phyloP scores from a whole-genome alignment of 2,797 vertebrate genomes.

The Muraenolepis orangiensis region DNA sequence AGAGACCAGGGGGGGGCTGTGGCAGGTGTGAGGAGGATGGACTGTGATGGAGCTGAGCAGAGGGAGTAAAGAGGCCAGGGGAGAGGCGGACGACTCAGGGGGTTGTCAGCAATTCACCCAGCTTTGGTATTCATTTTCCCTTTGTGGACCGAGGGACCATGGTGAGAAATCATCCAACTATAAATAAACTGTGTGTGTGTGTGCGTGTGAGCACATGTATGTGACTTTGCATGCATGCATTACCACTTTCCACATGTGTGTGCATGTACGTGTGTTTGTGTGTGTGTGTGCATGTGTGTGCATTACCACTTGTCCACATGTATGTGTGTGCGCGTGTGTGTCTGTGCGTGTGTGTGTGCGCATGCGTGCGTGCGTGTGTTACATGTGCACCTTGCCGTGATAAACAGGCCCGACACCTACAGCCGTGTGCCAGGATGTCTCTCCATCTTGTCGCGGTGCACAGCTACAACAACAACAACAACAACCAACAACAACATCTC shows the following conservation, averaged over 20 bases:
- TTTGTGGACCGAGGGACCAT: slow-evolving; percentile 49
- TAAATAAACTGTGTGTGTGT: slow-evolving; percentile 56
- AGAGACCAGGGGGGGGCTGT: slow-evolving; percentile 35
- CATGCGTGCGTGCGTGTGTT: slow-evolving; percentile 12
- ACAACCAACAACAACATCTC: too few relatives aligned
- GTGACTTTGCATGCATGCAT: too few relatives aligned
- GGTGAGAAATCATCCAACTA: slow-evolving; percentile 62
- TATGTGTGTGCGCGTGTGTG: slow-evolving; percentile 19
- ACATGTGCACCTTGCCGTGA: slow-evolving; percentile 19
- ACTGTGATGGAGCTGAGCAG: slow-evolving; percentile 48
- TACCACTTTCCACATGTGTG: too few relatives aligned
- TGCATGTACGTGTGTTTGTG: too few relatives aligned
- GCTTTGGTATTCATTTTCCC: slow-evolving; percentile 72
- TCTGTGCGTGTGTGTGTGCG: slow-evolving; percentile 20
- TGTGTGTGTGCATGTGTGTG: slow-evolving; percentile 21
- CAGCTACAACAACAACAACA: too few relatives aligned
- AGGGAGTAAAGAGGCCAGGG: slow-evolving; percentile 61
- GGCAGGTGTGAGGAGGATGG: slow-evolving; percentile 44
- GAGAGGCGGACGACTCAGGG: slow-evolving; percentile 54
- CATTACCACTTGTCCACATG: too few relatives aligned
- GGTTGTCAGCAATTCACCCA: slow-evolving; percentile 69
- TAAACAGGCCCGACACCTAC: slow-evolving; percentile 42
- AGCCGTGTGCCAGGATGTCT: slow-evolving; percentile 41
- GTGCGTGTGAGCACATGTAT: too few relatives aligned
- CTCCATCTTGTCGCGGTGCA: slow-evolving; percentile 37